These are phyloP conservation scores for Helostoma temminkii DNA, from an alignment of 2,797 vertebrate genomes.

Conservation along the genomic window DNA sequence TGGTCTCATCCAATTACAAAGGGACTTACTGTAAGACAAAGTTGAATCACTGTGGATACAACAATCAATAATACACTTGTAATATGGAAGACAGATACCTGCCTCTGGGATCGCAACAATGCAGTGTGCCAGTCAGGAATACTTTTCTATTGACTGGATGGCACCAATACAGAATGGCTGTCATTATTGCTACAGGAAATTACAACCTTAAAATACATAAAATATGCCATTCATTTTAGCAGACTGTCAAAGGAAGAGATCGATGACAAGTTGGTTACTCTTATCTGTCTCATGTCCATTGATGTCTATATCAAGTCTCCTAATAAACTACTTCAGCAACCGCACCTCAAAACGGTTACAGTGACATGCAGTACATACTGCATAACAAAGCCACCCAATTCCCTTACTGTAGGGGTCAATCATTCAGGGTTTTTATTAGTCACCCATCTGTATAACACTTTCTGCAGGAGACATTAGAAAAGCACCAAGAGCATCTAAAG, in stretches of 20 bases:
- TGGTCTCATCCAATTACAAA: slow-evolving; percentile 6
- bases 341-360: slow-evolving; percentile 16
- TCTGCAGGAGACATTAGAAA: slow-evolving; percentile 75
- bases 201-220: neutral
- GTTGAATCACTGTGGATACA: neutral
- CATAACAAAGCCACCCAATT: too few relatives aligned
- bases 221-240: too few relatives aligned
- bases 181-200: neutral
- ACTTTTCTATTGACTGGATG: neutral
- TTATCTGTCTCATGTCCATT: neutral
- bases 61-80: neutral
- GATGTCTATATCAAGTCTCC: neutral
- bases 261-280: neutral
- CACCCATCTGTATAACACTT: slow-evolving; percentile 33
- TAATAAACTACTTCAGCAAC: slow-evolving; percentile 29
- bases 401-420: too few relatives aligned
- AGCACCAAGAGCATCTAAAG: slow-evolving; percentile 75
- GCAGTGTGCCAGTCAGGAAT: neutral
- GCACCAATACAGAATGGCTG: neutral
- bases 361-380: too few relatives aligned
- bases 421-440: too few relatives aligned
- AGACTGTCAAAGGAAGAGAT: neutral
- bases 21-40: neutral
- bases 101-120: neutral
- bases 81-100: slow-evolving; percentile 8